phyloP scores from a whole-genome alignment of 2,797 vertebrate species.

The Catostomus latipinnis region DNA sequence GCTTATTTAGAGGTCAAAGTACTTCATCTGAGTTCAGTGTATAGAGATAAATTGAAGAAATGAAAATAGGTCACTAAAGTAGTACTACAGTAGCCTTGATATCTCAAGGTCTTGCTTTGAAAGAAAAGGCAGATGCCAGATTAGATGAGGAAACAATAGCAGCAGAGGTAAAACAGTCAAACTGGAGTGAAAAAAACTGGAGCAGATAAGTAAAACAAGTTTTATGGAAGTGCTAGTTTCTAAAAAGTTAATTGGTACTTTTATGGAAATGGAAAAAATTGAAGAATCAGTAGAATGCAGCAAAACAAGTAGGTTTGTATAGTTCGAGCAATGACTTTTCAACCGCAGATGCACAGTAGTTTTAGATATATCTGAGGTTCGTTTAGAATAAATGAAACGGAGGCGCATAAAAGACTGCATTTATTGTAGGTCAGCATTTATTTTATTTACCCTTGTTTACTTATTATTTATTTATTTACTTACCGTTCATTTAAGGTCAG shows the following conservation, averaged over 20 bases:
- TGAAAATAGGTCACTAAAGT: no score
- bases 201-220: constrained; percentile 7
- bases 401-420: not conserved
- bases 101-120: not conserved
- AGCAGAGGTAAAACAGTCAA: constrained; percentile 36
- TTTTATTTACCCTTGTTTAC: no score
- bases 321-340: not conserved
- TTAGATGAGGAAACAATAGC: not conserved
- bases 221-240: not conserved
- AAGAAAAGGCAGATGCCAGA: constrained; percentile 22
- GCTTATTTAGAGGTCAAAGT: not conserved
- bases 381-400: not conserved
- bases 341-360: not conserved
- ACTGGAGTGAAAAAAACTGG: constrained; percentile 10
- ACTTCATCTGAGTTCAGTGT: not conserved
- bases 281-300: constrained; percentile 40
- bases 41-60: constrained; percentile 11
- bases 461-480: no score
- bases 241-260: constrained; percentile 2
- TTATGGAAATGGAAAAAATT: not conserved
- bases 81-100: not conserved
- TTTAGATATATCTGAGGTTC: not conserved
- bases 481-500: no score
- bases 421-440: no score
- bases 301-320: constrained; percentile 24